Percentiles rank a stretch among this genome's conserved stretches.
phyloP scores from a whole-genome alignment of 2,888 invertebrate species.

The Xanthia togata region DNA sequence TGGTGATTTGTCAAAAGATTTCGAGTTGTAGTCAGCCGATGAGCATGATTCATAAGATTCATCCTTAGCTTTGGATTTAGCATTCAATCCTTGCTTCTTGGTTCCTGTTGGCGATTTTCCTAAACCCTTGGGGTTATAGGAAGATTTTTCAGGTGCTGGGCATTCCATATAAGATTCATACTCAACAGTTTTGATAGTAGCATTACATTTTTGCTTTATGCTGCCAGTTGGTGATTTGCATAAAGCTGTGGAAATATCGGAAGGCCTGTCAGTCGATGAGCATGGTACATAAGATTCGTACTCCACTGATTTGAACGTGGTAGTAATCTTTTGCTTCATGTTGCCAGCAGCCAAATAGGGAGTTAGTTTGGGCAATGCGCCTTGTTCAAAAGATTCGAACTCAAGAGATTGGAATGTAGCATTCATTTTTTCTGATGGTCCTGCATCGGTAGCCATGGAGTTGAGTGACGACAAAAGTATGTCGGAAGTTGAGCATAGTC shows the following conservation, averaged over 20 bases:
- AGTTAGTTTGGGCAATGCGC: background rate
- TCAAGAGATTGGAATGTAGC: conserved; percentile 11
- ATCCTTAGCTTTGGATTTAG: conserved; percentile 6
- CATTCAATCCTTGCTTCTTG: background rate
- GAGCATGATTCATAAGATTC: conserved; percentile 9
- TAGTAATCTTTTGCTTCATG: conserved; percentile 20
- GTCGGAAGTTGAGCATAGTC: conserved; percentile 10
- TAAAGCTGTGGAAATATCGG: background rate
- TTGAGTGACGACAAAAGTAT: conserved; percentile 18
- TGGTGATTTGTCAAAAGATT: background rate
- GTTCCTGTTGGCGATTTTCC: background rate
- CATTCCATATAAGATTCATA: conserved; percentile 18
- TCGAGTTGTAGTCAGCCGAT: conserved; percentile 1
- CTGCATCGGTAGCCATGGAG: background rate
- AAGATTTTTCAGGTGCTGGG: background rate
- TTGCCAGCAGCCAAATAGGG: conserved; percentile 4
- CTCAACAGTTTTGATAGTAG: conserved; percentile 33
- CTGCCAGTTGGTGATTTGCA: conserved; percentile 28
- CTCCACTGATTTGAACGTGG: conserved; percentile 30
- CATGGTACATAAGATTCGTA: conserved; percentile 22
- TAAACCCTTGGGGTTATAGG: background rate
- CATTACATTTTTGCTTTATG: conserved; percentile 11
- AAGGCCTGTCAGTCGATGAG: background rate
- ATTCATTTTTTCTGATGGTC: background rate
- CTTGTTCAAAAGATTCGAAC: conserved; percentile 5